Conservation (phyloP, 2,888 invertebrate species). For the Lymantria dispar region DNA sequence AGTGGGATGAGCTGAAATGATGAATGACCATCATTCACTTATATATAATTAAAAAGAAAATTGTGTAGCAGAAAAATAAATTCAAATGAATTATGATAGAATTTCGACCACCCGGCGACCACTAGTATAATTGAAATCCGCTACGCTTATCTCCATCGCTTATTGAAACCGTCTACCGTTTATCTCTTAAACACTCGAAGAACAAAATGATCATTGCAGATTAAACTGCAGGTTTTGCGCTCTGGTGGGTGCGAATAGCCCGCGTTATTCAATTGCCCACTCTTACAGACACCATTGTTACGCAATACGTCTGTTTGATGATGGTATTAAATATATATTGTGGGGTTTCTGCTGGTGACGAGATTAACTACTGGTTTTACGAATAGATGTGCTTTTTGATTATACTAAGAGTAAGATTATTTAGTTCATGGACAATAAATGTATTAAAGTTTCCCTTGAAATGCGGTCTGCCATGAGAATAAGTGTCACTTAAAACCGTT, state of each 20-base stretch:
- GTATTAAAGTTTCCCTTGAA: too few relatives aligned
- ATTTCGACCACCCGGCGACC: too few relatives aligned
- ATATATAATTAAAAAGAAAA: too few relatives aligned
- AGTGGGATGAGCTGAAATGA: too few relatives aligned
- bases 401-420: too few relatives aligned
- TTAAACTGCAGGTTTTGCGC: slow-evolving; percentile 63
- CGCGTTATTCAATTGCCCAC: slow-evolving; percentile 5
- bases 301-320: slow-evolving; percentile 43
- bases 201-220: slow-evolving; percentile 65
- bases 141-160: not conserved
- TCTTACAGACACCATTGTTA: slow-evolving; percentile 21
- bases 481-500: too few relatives aligned
- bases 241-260: slow-evolving; percentile 61
- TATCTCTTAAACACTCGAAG: slow-evolving; percentile 28
- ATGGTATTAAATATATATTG: slow-evolving; percentile 47
- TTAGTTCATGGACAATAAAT: too few relatives aligned
- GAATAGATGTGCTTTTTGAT: not conserved
- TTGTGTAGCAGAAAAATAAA: too few relatives aligned
- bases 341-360: slow-evolving; percentile 11
- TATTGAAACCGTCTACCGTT: not conserved
- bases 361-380: slow-evolving; percentile 11
- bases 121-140: too few relatives aligned
- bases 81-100: too few relatives aligned
- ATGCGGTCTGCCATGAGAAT: too few relatives aligned
- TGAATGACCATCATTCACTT: too few relatives aligned